These are phyloP conservation scores for Drosophila monieri DNA, from an alignment of 2,888 invertebrate species.

Conservation along the genomic window DNA sequence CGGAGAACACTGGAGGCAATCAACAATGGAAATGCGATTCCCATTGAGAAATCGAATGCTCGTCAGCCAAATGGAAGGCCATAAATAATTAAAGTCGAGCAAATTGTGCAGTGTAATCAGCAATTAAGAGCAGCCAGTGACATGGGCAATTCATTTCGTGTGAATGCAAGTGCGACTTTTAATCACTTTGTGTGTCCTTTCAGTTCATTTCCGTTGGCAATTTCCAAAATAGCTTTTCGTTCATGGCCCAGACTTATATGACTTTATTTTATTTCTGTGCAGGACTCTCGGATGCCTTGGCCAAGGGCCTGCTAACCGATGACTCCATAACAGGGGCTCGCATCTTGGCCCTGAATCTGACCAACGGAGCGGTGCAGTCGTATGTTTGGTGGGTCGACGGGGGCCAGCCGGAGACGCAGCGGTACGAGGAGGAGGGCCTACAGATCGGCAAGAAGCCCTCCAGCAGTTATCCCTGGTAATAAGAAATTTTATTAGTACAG, in stretches of 20 bases:
- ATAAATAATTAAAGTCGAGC: conserved; percentile 33
- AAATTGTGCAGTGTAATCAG: conserved; percentile 23
- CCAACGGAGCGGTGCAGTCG: conserved; percentile 86
- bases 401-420: conserved; percentile 83
- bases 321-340: conserved; percentile 86
- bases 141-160: conserved; percentile 24
- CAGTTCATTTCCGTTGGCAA: conserved; percentile 54
- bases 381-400: conserved; percentile 87
- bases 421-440: conserved; percentile 85
- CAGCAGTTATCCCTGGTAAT: conserved; percentile 89
- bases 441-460: conserved; percentile 88
- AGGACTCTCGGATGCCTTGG: conserved; percentile 90
- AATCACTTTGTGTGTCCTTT: conserved; percentile 30
- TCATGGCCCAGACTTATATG: background rate
- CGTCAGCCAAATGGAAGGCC: conserved; percentile 7
- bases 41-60: background rate
- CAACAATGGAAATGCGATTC: conserved; percentile 19
- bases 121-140: conserved; percentile 19
- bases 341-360: conserved; percentile 87
- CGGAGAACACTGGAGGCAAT: background rate
- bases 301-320: conserved; percentile 89
- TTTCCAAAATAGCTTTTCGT: conserved; percentile 31
- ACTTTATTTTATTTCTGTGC: conserved; percentile 6
- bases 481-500: background rate
- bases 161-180: conserved; percentile 19